Conservation (phyloP, 2,797 vertebrate genomes). For the Aeoliscus strigatus region DNA sequence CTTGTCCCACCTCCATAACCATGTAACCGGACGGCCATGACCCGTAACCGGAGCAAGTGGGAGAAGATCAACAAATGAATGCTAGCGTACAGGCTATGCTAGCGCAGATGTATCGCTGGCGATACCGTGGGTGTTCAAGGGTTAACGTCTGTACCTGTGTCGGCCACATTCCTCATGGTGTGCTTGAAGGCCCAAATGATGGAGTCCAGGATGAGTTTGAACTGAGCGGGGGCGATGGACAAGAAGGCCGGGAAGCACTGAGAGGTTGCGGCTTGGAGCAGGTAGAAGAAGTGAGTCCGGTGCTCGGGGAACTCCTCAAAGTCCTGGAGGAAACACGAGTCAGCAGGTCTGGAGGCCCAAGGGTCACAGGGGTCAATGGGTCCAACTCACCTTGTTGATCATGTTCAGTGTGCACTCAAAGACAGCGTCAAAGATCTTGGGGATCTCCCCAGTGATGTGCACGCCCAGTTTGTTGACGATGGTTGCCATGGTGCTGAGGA, state of each 20-base stretch:
- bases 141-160: conserved; percentile 79
- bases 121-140: too few relatives aligned
- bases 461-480: conserved; percentile 96
- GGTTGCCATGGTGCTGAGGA: conserved; percentile 98
- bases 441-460: conserved; percentile 96
- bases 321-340: conserved; percentile 81
- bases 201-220: conserved; percentile 97
- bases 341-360: too few relatives aligned
- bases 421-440: conserved; percentile 97
- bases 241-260: conserved; percentile 98
- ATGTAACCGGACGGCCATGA: too few relatives aligned
- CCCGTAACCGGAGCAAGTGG: too few relatives aligned
- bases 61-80: too few relatives aligned
- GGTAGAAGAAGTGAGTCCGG: conserved; percentile 97
- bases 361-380: too few relatives aligned
- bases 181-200: conserved; percentile 99
- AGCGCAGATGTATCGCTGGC: too few relatives aligned
- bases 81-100: conserved; percentile 3
- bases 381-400: conserved; percentile 87
- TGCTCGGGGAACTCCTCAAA: conserved; percentile 99
- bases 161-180: conserved; percentile 99
- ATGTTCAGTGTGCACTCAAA: conserved; percentile 98
- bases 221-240: conserved; percentile 95
- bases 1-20: too few relatives aligned
- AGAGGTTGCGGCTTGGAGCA: conserved; percentile 97